Percentiles rank a stretch among this genome's conserved stretches.
Conservation (phyloP, 2,888 invertebrate species). For the Drosophila limbata region DNA sequence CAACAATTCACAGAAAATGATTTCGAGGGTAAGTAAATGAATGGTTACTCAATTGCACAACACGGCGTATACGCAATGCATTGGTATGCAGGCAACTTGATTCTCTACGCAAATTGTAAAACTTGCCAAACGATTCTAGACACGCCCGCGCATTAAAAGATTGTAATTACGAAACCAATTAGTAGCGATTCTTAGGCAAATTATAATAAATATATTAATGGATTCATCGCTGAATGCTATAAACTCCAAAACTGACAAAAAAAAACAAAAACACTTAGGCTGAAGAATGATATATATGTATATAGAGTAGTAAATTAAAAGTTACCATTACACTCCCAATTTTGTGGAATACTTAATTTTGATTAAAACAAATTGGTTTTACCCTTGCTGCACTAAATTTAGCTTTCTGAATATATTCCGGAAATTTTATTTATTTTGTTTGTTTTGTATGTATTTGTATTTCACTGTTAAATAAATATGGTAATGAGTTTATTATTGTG, state of each 20-base stretch:
- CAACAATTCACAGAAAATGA: conserved; percentile 94
- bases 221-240: not conserved
- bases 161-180: conserved; percentile 23
- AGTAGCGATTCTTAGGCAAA: conserved; percentile 13
- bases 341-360: not conserved
- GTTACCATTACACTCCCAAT: not conserved
- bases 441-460: not conserved
- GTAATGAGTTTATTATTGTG: conserved; percentile 21
- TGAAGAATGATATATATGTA: not conserved
- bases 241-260: not conserved
- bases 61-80: conserved; percentile 53
- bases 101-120: conserved; percentile 17
- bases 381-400: not conserved
- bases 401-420: not conserved
- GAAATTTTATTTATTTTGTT: not conserved
- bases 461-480: not conserved
- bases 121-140: conserved; percentile 16
- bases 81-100: conserved; percentile 8
- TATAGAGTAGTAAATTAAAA: not conserved
- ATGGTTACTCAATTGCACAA: conserved; percentile 15
- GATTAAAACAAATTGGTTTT: not conserved
- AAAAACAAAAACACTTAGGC: not conserved
- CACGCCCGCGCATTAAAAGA: conserved; percentile 23
- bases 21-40: conserved; percentile 90
- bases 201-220: conserved; percentile 16